Evolutionary conservation across 2,888 invertebrate genomes (phyloP).

Genomic region (Drosophila nr. medialis): DNA sequence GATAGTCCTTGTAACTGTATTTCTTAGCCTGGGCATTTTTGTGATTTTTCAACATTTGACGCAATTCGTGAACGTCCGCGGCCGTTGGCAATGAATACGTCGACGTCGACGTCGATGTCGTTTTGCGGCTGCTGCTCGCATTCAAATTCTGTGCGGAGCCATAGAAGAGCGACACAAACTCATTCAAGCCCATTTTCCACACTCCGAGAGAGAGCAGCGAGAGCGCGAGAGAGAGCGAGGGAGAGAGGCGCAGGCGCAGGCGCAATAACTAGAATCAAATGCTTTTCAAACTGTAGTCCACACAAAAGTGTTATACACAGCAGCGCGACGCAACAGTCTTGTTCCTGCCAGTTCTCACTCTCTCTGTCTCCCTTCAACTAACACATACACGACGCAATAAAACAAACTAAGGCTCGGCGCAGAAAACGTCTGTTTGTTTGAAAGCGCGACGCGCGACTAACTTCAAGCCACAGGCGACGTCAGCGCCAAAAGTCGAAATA

Average conservation of each 20-base stretch:
- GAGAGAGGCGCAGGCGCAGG: conserved; percentile 53
- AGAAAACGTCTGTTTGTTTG: conserved; percentile 67
- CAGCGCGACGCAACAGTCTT: conserved; percentile 15
- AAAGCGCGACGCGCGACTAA: conserved; percentile 74
- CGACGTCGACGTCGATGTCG: conserved; percentile 62
- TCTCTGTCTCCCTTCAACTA: neutral
- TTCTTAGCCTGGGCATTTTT: conserved; percentile 81
- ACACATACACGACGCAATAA: conserved; percentile 7
- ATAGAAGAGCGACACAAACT: conserved; percentile 84
- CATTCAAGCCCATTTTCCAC: conserved; percentile 83
- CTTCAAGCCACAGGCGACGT: conserved; percentile 50
- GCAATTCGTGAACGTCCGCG: conserved; percentile 75
- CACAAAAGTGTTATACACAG: conserved; percentile 58
- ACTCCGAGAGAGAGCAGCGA: neutral
- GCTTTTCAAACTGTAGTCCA: conserved; percentile 49
- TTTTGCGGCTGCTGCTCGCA: conserved; percentile 63
- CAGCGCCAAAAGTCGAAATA: conserved; percentile 38
- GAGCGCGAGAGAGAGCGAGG: neutral
- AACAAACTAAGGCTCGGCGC: conserved; percentile 16
- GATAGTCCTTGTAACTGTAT: conserved; percentile 79
- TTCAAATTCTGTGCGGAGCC: conserved; percentile 82
- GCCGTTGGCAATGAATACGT: conserved; percentile 72
- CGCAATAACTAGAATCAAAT: conserved; percentile 20
- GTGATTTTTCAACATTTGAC: conserved; percentile 83
- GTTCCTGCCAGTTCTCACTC: conserved; percentile 7